phyloP scores from a whole-genome alignment of 1,140 invertebrate genomes.

The Atta cephalotes region DNA sequence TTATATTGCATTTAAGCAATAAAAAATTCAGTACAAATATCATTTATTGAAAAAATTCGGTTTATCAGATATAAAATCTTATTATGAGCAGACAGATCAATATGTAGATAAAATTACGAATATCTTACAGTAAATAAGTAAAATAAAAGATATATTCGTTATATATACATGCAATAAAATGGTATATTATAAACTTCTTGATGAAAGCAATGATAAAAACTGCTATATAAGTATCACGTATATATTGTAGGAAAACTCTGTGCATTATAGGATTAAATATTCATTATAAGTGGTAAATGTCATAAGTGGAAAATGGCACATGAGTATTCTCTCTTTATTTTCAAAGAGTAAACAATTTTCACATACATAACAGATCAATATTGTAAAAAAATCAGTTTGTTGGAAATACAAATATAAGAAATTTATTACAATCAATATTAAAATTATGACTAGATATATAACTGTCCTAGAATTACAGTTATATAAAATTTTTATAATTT shows the following conservation, averaged over 20 bases:
- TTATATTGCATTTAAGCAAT: neutral
- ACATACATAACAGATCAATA: neutral
- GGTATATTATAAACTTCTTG: neutral
- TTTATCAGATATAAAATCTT: neutral
- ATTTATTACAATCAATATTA: neutral
- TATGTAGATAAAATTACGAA: slow-evolving; percentile 7
- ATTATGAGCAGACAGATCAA: neutral
- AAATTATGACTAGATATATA: neutral
- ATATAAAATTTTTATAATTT: neutral
- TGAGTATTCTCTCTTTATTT: neutral
- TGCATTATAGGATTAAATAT: neutral
- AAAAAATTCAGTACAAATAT: slow-evolving; percentile 14
- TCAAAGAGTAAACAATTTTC: neutral
- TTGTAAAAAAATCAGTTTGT: neutral
- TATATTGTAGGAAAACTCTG: neutral
- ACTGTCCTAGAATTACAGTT: neutral
- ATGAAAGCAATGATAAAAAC: neutral
- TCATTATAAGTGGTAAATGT: neutral
- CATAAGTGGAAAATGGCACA: neutral
- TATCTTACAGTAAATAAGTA: slow-evolving; percentile 12
- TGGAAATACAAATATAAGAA: neutral
- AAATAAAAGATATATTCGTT: neutral
- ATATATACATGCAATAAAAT: neutral
- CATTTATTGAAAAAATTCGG: neutral
- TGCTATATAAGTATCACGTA: neutral